Percentiles rank a stretch among this genome's conserved stretches.
Conservation (phyloP, 2,797 vertebrate species). For the Enteromius anoplus region DNA sequence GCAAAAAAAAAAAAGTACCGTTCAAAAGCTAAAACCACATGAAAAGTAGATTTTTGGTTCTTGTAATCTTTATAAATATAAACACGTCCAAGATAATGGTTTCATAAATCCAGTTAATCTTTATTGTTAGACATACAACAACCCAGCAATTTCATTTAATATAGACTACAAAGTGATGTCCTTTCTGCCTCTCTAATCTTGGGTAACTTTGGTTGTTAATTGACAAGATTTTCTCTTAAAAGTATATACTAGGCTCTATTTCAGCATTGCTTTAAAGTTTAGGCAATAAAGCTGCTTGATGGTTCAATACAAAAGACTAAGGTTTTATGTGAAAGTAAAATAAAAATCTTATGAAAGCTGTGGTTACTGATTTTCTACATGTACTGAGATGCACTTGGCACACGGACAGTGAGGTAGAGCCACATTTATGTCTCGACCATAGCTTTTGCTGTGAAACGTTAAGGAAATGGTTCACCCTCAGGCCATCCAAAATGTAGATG, state of each 20-base stretch:
- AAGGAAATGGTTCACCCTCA: neutral
- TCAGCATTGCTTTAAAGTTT: neutral
- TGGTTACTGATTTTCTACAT: neutral
- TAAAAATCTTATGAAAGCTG: neutral
- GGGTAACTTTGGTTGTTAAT: neutral
- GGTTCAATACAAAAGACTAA: neutral
- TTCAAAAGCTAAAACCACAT: neutral
- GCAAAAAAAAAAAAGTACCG: neutral
- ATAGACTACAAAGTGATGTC: neutral
- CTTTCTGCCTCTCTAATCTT: neutral
- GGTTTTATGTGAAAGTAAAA: constrained; percentile 11
- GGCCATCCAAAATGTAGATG: neutral
- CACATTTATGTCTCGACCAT: constrained; percentile 2
- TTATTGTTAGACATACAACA: constrained; percentile 41
- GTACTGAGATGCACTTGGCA: constrained; percentile 26
- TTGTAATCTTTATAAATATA: neutral
- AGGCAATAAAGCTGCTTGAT: neutral
- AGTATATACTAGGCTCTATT: neutral
- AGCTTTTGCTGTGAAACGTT: neutral
- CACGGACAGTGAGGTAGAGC: constrained; percentile 25
- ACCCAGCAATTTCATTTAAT: neutral
- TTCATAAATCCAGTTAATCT: neutral
- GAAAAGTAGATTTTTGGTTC: neutral
- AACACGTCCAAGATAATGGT: neutral
- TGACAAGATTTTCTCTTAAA: neutral